Evolutionary conservation across 1,140 invertebrate species (phyloP), one percentile per base, ranked within the genome.

Genomic region (Aphaenogaster floridana): DNA sequence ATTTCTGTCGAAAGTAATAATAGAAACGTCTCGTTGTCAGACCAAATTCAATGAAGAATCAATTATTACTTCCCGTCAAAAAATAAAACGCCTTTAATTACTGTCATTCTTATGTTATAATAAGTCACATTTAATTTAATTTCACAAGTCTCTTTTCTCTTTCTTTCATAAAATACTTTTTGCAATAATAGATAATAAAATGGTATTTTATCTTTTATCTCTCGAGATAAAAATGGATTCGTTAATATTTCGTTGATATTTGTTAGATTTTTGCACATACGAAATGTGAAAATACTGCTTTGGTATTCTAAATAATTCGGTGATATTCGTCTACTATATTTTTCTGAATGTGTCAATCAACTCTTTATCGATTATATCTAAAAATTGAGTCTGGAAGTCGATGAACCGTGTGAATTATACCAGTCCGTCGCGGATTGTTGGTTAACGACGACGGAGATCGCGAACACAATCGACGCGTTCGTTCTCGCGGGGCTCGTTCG

Each of bases 401-500:
- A 76, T 74, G 74, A 57, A 69, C 36, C 11, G 15, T 39, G 45
- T 45, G 28, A 11, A 2, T 21, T 36, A 13, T 34, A n/a, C 9
- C 21, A n/a, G 48, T 54, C 50, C 39, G 13, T 59, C 39, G 52
- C 13, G 66, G 80, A 79, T 87, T 69, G 85, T 81, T 83, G 74
- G 48, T 28, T 15, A 64, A 78, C 63, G 63, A 54, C 59, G 50
- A 45, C 52, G 42, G 21, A 68, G 63, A 78, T 85, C 81, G 88
- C 54, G 52, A 50, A 36, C 69, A 21, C 84, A 76, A 89, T 90
- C 74, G 76, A 81, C 45, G 54, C 28, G 54, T 64, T 39, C 21
- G 57, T 66, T 87, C 90, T 89, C 90, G 84, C 87, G 86, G 86
- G 83, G 54, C 87, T 86, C 66, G 83, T 91, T 87, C 64, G 86